These are phyloP conservation scores for Anthopleura sola DNA, from an alignment of 64 coral and sea anemone species.

Conservation along the genomic window DNA sequence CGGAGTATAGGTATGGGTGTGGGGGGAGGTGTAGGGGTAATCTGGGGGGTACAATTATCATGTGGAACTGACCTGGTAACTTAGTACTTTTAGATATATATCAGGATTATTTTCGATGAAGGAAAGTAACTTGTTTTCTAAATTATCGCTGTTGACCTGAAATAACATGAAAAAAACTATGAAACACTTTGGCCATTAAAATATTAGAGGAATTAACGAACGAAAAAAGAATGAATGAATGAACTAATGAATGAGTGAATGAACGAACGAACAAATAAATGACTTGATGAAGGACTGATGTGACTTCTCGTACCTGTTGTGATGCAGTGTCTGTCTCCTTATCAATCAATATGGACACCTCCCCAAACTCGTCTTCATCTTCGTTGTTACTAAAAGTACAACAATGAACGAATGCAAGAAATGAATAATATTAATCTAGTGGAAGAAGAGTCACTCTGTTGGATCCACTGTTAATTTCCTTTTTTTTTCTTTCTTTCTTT, in stretches of 20 bases:
- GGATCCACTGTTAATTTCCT: too few species aligned
- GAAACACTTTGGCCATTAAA: too few species aligned
- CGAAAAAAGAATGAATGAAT: too few species aligned
- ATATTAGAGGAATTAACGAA: too few species aligned
- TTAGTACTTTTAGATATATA: slow-evolving; percentile 17
- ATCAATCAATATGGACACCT: slow-evolving; percentile 47
- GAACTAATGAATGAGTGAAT: background rate
- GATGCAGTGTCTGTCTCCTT: slow-evolving; percentile 38
- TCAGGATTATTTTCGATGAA: slow-evolving; percentile 27
- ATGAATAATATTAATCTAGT: background rate
- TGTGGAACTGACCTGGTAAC: slow-evolving; percentile 31
- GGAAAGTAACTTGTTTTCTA: slow-evolving; percentile 9
- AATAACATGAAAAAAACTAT: background rate
- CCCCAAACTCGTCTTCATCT: slow-evolving; percentile 57
- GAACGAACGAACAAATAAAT: background rate
- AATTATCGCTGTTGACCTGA: slow-evolving; percentile 21
- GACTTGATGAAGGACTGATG: too few species aligned
- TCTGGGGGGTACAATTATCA: too few species aligned
- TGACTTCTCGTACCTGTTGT: slow-evolving; percentile 33
- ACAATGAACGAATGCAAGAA: background rate
- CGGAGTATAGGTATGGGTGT: too few species aligned
- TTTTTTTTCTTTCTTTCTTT: too few species aligned
- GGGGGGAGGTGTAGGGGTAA: too few species aligned
- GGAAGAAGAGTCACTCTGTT: too few species aligned
- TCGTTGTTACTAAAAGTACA: slow-evolving; percentile 15